Conservation (phyloP, 2,888 invertebrate genomes). For the Diogma glabrata region DNA sequence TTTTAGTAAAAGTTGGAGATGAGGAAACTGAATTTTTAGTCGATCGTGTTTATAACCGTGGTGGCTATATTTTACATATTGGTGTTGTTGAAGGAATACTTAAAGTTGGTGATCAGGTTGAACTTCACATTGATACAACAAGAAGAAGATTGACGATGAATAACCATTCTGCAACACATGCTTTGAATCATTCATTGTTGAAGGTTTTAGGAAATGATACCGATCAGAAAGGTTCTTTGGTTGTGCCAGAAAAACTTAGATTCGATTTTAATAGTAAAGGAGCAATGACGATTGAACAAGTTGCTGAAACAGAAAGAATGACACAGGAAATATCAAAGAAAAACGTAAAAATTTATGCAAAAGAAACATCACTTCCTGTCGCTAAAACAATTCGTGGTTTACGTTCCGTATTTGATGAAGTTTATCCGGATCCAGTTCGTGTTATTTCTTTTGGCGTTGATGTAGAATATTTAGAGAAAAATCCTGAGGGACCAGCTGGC, state of each 20-base stretch:
- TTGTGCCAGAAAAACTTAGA: conserved; percentile 90
- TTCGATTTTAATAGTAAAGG: conserved; percentile 96
- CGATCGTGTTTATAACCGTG: conserved; percentile 86
- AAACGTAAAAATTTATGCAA: conserved; percentile 76
- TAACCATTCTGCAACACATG: conserved; percentile 97
- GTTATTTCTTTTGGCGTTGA: conserved; percentile 90
- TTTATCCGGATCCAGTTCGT: conserved; percentile 92
- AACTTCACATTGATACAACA: conserved; percentile 68
- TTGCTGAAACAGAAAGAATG: conserved; percentile 72
- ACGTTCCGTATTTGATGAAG: conserved; percentile 97
- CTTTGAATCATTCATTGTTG: conserved; percentile 87
- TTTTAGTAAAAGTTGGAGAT: conserved; percentile 67
- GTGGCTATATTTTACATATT: conserved; percentile 89
- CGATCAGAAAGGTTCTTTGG: conserved; percentile 93
- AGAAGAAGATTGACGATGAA: conserved; percentile 91
- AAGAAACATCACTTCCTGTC: conserved; percentile 65
- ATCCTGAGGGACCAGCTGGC: conserved; percentile 72
- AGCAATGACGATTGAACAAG: conserved; percentile 79
- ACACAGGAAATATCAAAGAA: conserved; percentile 64
- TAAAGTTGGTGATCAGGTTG: conserved; percentile 73
- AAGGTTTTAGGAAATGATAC: conserved; percentile 82
- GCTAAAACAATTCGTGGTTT: conserved; percentile 89
- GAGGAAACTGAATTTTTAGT: conserved; percentile 86
- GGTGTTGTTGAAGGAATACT: conserved; percentile 80
- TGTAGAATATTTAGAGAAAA: conserved; percentile 74